phyloP scores from a whole-genome alignment of 2,797 vertebrate genomes.

The Gobionotothen gibberifrons region DNA sequence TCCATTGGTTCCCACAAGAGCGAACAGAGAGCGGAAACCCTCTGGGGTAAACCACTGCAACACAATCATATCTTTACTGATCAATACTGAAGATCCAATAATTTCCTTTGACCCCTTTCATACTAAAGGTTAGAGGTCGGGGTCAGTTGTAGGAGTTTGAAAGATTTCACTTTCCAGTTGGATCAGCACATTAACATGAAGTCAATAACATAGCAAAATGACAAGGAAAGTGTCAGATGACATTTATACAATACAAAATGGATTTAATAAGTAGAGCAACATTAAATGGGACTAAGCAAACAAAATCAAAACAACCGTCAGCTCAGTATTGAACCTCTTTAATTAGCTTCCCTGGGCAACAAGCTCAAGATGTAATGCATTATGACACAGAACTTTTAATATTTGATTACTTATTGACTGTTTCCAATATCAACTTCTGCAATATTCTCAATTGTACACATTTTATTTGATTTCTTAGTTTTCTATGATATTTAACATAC shows the following conservation, averaged over 20 bases:
- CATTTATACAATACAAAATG: background rate
- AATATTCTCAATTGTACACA: background rate
- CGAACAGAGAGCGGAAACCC: conserved; percentile 95
- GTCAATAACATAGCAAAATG: background rate
- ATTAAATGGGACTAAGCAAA: conserved; percentile 2
- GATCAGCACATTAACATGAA: background rate
- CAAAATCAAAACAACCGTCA: conserved; percentile 6
- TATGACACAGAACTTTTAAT: background rate
- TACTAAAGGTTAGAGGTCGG: background rate
- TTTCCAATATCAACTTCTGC: background rate
- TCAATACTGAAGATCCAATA: background rate
- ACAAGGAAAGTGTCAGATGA: background rate
- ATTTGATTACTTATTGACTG: background rate
- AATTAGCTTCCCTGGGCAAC: conserved; percentile 3
- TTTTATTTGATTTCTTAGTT: background rate
- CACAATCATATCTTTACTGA: conserved; percentile 27
- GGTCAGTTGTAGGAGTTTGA: background rate
- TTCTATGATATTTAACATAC: background rate
- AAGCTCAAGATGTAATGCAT: background rate
- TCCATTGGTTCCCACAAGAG: conserved; percentile 96
- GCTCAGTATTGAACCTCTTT: background rate
- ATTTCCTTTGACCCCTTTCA: background rate
- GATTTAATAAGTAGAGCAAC: background rate
- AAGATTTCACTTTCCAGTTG: background rate
- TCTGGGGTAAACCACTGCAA: conserved; percentile 96